These are phyloP conservation scores for Ptiloglossa arizonensis DNA, from an alignment of 1,140 invertebrate species.

Conservation along the genomic window DNA sequence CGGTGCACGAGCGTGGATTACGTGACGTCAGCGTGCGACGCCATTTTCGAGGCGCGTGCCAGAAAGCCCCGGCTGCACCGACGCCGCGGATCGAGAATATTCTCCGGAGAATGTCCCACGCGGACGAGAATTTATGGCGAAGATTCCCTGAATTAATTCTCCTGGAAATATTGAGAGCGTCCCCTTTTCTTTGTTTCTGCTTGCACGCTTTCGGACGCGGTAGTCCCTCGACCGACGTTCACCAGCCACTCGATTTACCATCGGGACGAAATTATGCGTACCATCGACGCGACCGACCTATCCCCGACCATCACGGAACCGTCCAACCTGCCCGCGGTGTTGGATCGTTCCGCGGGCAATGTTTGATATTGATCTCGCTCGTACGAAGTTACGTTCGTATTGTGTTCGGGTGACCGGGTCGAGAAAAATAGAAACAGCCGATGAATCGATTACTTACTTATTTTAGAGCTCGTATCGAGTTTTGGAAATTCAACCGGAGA, in stretches of 20 bases:
- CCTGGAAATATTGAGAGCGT: slow-evolving; percentile 42
- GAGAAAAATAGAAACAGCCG: too few relatives aligned
- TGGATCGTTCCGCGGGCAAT: too few relatives aligned
- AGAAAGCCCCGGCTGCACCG: slow-evolving; percentile 62
- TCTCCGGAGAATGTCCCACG: slow-evolving; percentile 55
- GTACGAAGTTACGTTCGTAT: too few relatives aligned
- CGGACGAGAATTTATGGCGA: slow-evolving; percentile 50
- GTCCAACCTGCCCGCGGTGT: too few relatives aligned
- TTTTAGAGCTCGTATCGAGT: too few relatives aligned
- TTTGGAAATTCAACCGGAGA: too few relatives aligned
- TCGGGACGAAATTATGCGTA: neutral
- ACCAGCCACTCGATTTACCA: neutral
- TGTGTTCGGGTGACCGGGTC: too few relatives aligned
- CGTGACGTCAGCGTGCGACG: slow-evolving; percentile 78
- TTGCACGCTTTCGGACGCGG: neutral
- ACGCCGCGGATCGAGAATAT: slow-evolving; percentile 52
- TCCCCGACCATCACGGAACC: neutral
- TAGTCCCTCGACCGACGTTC: slow-evolving; percentile 20
- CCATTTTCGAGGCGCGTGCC: slow-evolving; percentile 80
- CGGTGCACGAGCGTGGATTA: slow-evolving; percentile 62
- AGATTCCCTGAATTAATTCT: slow-evolving; percentile 50
- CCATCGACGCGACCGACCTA: neutral
- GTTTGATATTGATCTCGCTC: too few relatives aligned
- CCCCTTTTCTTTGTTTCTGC: slow-evolving; percentile 32
- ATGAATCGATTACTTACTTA: too few relatives aligned